Base-by-base conservation (phyloP, 2,113 vertebrate species). In the Mus musculus region DNA sequence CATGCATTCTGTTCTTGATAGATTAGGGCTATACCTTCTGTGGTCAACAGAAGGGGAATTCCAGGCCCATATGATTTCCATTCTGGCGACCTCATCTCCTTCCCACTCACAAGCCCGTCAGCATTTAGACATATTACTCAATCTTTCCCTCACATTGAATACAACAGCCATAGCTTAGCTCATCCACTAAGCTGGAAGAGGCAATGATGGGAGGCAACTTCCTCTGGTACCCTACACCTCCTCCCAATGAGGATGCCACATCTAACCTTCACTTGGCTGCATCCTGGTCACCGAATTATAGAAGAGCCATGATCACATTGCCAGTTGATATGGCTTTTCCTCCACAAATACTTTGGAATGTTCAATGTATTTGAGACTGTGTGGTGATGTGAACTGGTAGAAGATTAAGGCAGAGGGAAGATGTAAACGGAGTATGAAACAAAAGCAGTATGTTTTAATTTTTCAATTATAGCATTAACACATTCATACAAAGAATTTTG, bases 31-130 rank as follows among this genome's bases (percentile, higher is more conserved):
- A 98, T 98, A 98, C 98, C 98, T 98, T 99, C 98, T 99, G 98
- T 98, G 98, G 98, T 98, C 98, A 98, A 98, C 98, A 99, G 98
- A 98, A 98, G 98, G 98, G 98, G 98, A 99, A 99, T 98, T 98
- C 98, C 98, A 97, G 52, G 98, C 98, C 98, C 98, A 98, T 98
- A 99, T 99, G 98, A 99, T 98, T 98, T 98, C 97, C 98, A 98
- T 99, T 98, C 98, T 98, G 98, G 98, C 97, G 97, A 39, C 19
- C 90, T 98, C 97, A 87, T 96, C 97, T 98, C 85, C 96, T 97
- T 96, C 96, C 96, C 96, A 95, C 96, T 98, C 98, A 98, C 86
- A 98, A 98, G 97, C 97, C 98, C 97, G 96, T 98, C 98, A 97
- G 97, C 97, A 97, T 98, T 98, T 97, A 98, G 98, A 98, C 96